Base-by-base conservation (phyloP, 2,113 vertebrate genomes). In the Stegastes partitus region DNA sequence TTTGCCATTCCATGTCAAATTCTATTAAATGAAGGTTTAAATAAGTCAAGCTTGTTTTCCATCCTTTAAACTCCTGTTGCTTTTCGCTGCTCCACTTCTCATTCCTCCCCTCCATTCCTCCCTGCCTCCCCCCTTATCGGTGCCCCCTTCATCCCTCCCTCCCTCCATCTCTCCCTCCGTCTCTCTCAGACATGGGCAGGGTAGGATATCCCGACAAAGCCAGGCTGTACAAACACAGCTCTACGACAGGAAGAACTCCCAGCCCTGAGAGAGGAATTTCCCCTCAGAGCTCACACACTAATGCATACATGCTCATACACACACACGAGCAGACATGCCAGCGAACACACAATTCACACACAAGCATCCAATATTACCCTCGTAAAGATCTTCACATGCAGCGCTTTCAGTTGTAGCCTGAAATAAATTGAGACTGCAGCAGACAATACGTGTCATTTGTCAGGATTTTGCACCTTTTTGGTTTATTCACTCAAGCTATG, bases 161-260 rank as follows among this genome's bases (percentile, higher is more conserved):
- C 61, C 2, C 21, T 51, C 68, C 21, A n/a, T 50, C 69, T 44
- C 75, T 71, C 57, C 14, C 58, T 54, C 82, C n/a, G 25, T 80
- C 83, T 85, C 81, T 78, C 82, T 83, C 94, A 92, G 91, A 93
- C 91, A 92, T 86, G 88, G 91, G 87, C 81, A 91, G 88, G 90
- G 92, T 93, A 95, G 94, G 94, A 95, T 94, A 95, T 95, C 94
- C 94, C 93, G 93, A 85, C 91, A 94, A 92, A 94, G 93, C 91
- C 91, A 83, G 93, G 91, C 94, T 95, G 94, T 94, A 94, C 92
- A 95, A 95, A 95, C 94, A 95, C 89, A 90, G 90, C 91, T 92
- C 91, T 93, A 88, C 80, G 76, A 94, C 94, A 95, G 94, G 94
- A 95, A 94, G 91, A 86, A 91, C 94, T 94, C 93, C 90, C 88